These are phyloP conservation scores for Atopsyche davidsoni DNA, from an alignment of 1,140 invertebrate genomes.

Conservation along the genomic window DNA sequence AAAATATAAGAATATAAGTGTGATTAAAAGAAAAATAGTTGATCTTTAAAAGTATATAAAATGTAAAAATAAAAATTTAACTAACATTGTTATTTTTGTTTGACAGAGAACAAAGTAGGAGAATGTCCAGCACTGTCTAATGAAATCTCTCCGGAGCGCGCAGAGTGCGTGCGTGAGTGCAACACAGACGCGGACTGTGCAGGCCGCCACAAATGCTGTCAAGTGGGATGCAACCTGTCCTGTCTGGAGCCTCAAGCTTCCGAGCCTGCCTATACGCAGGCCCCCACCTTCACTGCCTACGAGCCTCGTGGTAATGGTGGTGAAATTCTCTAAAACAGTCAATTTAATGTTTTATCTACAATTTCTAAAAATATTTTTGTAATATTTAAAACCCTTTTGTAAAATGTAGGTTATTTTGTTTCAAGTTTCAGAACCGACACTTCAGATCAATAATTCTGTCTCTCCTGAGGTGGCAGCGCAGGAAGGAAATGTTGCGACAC, in stretches of 20 bases:
- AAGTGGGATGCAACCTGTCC: conserved; percentile 65
- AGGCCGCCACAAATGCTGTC: conserved; percentile 73
- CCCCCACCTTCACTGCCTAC: conserved; percentile 32
- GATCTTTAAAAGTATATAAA: too few relatives aligned
- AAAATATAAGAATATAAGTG: too few relatives aligned
- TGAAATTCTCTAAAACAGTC: neutral
- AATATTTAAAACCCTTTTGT: too few relatives aligned
- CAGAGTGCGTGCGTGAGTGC: conserved; percentile 64
- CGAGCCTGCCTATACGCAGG: conserved; percentile 34
- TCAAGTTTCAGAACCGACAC: too few relatives aligned
- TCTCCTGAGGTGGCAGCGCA: conserved; percentile 57
- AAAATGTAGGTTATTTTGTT: too few relatives aligned
- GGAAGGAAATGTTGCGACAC: conserved; percentile 65
- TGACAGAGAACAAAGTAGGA: conserved; percentile 65
- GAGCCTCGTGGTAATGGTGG: conserved; percentile 22
- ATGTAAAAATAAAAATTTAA: too few relatives aligned
- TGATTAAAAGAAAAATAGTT: too few relatives aligned
- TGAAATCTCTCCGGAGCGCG: conserved; percentile 26
- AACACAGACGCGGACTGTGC: conserved; percentile 76
- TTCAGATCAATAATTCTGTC: too few relatives aligned
- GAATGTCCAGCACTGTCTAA: conserved; percentile 55
- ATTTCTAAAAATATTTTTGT: too few relatives aligned
- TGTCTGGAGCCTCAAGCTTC: conserved; percentile 57
- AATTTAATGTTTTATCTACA: too few relatives aligned
- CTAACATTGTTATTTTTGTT: too few relatives aligned